Evolutionary conservation across 2,888 invertebrate genomes (phyloP).

Genomic region (Rhingia campestris): DNA sequence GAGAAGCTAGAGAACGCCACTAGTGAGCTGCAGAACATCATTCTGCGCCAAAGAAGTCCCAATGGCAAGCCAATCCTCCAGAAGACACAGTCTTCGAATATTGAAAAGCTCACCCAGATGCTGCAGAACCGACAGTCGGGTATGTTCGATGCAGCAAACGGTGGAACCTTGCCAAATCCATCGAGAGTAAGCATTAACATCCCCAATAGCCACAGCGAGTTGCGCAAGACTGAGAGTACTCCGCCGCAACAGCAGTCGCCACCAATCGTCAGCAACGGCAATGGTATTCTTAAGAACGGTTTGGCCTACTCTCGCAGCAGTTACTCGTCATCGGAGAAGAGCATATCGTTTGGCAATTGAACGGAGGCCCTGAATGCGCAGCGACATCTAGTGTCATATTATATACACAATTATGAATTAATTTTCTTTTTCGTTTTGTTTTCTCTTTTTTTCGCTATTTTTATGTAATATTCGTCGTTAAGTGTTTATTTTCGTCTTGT

Average conservation of each 20-base stretch:
- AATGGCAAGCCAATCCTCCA: slow-evolving; percentile 72
- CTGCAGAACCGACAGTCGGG: slow-evolving; percentile 74
- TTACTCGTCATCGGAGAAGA: slow-evolving; percentile 78
- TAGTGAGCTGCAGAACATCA: slow-evolving; percentile 65
- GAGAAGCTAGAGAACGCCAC: slow-evolving; percentile 82
- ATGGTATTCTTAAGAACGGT: slow-evolving; percentile 84
- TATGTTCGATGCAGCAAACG: slow-evolving; percentile 38
- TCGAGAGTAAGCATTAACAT: slow-evolving; percentile 72
- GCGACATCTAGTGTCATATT: slow-evolving; percentile 73
- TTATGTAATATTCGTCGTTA: slow-evolving; percentile 58
- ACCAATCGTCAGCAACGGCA: slow-evolving; percentile 74
- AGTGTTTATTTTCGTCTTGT: slow-evolving; percentile 54
- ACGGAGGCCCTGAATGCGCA: not conserved
- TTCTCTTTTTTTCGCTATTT: slow-evolving; percentile 13
- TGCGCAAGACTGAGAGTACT: slow-evolving; percentile 78
- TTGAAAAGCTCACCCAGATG: slow-evolving; percentile 75
- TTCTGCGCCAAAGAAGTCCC: slow-evolving; percentile 68
- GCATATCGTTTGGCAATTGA: slow-evolving; percentile 81
- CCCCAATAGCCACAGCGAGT: slow-evolving; percentile 73
- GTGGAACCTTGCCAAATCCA: slow-evolving; percentile 63
- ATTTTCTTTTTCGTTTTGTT: slow-evolving; percentile 31
- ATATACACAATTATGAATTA: slow-evolving; percentile 38
- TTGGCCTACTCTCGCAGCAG: slow-evolving; percentile 74
- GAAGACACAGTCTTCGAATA: slow-evolving; percentile 75
- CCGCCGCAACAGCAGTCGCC: slow-evolving; percentile 51